Conservation (phyloP, 1,140 invertebrate species). For the Neoseiulus cucumeris region DNA sequence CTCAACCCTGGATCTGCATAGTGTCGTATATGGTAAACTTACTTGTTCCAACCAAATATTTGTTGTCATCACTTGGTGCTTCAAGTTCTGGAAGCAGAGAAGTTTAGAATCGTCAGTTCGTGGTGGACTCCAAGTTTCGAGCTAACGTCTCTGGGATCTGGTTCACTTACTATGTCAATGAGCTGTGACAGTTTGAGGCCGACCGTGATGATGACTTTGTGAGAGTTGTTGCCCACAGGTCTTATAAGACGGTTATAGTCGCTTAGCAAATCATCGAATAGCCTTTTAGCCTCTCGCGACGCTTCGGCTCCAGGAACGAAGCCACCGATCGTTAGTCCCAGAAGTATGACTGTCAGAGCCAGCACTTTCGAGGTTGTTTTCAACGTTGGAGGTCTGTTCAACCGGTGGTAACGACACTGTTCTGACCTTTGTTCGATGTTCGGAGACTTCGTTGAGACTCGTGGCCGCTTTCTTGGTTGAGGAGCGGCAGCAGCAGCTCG, state of each 20-base stretch:
- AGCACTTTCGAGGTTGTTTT: too few relatives aligned
- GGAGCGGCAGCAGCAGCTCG: too few relatives aligned
- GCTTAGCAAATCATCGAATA: slow-evolving; percentile 26
- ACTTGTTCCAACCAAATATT: slow-evolving; percentile 40
- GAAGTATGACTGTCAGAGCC: too few relatives aligned
- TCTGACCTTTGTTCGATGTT: too few relatives aligned
- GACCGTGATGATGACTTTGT: slow-evolving; percentile 31
- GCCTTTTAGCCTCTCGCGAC: slow-evolving; percentile 23
- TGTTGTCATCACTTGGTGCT: slow-evolving; percentile 39
- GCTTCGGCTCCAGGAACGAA: slow-evolving; percentile 10
- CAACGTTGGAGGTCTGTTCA: too few relatives aligned
- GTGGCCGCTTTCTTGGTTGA: too few relatives aligned
- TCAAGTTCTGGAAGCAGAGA: slow-evolving; percentile 33
- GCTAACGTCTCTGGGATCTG: too few relatives aligned
- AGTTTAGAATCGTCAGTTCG: too few relatives aligned
- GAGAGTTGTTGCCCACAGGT: slow-evolving; percentile 31
- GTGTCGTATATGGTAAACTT: slow-evolving; percentile 15
- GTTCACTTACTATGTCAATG: slow-evolving; percentile 34
- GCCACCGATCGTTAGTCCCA: background rate
- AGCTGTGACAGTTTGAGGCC: slow-evolving; percentile 35
- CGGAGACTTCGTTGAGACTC: too few relatives aligned
- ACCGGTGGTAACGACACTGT: too few relatives aligned
- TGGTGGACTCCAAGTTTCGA: too few relatives aligned
- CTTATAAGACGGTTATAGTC: slow-evolving; percentile 33
- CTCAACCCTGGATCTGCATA: background rate